Conservation (phyloP, 2,888 invertebrate species). For the Ormyrus pomaceus region DNA sequence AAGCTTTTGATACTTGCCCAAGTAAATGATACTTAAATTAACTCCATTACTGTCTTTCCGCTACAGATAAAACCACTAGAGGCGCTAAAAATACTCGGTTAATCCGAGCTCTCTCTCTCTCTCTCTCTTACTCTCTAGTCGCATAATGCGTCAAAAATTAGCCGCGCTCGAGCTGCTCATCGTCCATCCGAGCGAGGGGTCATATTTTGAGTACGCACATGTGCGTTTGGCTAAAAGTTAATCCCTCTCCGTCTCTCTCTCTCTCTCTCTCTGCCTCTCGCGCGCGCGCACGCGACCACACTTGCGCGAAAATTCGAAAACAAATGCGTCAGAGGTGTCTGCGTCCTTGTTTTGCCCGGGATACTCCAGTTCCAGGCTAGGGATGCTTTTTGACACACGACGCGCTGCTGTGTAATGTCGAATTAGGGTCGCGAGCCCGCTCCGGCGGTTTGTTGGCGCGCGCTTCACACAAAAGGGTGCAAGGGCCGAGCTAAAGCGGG, state of each 20-base stretch:
- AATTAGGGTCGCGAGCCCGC: conserved; percentile 44
- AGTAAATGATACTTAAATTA: too few relatives aligned
- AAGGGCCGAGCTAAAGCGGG: neutral
- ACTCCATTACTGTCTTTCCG: too few relatives aligned
- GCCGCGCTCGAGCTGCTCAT: neutral
- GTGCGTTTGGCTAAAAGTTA: neutral
- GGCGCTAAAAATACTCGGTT: neutral
- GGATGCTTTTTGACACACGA: conserved; percentile 28
- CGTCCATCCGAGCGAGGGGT: neutral
- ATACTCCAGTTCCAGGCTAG: neutral
- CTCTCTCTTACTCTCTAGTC: neutral
- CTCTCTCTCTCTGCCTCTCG: neutral
- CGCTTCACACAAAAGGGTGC: conserved; percentile 1
- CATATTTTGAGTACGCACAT: neutral
- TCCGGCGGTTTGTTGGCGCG: conserved; percentile 20
- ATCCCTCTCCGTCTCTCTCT: neutral
- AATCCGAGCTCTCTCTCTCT: neutral
- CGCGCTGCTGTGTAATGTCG: conserved; percentile 27
- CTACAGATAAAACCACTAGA: neutral
- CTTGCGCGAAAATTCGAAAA: conserved; percentile 41
- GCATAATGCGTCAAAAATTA: too few relatives aligned
- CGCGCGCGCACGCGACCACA: neutral
- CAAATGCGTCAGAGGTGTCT: conserved; percentile 23
- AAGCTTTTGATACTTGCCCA: too few relatives aligned
- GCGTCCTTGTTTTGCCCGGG: conserved; percentile 3